Evolutionary conservation across 2,797 vertebrate species (phyloP), one percentile per base, ranked within the genome.

Genomic region (Pteropus rufus): DNA sequence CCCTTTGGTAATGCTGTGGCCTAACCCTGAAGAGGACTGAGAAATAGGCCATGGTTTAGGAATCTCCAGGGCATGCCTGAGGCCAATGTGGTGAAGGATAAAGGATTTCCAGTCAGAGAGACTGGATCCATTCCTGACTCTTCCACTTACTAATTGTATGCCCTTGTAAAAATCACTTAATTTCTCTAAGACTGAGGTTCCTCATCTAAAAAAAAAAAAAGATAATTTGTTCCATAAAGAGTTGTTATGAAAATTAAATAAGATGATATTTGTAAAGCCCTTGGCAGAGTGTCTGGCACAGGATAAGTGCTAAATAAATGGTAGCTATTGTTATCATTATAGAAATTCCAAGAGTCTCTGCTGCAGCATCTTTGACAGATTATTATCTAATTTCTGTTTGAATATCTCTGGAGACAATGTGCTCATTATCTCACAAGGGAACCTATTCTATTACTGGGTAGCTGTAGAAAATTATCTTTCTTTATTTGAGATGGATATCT

Each of bases 311-410:
- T 72, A 72, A 69, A 54, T 86, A 39, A 54, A 52, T 69, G 23
- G 52, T 52, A 52, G 87, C 76, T 87, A 16, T 65, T 72, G 12
- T 84, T 91, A 52, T 83, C 79, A 41, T 67, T 84, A 69, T 9
- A 72, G 54, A 73, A 87, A 93, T 88, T 73, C 14, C 72, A 72
- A 54, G 69, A 60, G 23, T 90, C 23, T 62, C 36, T 83, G 34
- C 39, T 75, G 10, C 56, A 77, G 77, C 34, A 21, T 82, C 64
- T 29, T n/a, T 49, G 49, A 31, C 79, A 93, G 93, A 80, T 81
- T 80, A 56, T 81, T 80, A 52, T 58, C 92, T 93, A 60, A 87
- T 93, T 93, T 88, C 84, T 93, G 10, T 77, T 49, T 46, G 34
- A 94, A 24, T 62, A n/a, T 87, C 84, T 81, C 81, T 91, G 49